Conservation (phyloP, 2,888 invertebrate species). For the Hypercompe scribonia region DNA sequence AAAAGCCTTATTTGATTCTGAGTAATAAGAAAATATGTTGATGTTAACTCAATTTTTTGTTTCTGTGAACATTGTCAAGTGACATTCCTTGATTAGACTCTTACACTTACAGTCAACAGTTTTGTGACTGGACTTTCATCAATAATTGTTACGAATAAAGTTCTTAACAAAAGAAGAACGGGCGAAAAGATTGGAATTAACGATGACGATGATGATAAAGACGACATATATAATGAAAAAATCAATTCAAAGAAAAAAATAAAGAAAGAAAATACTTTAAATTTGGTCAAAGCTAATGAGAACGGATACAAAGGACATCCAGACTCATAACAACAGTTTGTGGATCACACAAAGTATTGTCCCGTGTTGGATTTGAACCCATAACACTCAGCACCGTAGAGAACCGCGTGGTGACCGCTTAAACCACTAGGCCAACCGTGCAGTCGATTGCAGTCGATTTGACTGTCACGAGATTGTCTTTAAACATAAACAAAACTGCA, state of each 20-base stretch:
- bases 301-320: too few species aligned
- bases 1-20: slow-evolving; percentile 38
- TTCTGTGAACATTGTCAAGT: slow-evolving; percentile 14
- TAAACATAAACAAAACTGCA: neutral
- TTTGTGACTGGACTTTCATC: neutral
- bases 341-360: too few species aligned
- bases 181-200: neutral
- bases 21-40: slow-evolving; percentile 36
- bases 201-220: neutral
- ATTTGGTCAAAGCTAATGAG: neutral
- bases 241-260: neutral
- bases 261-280: neutral
- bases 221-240: neutral
- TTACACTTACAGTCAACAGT: neutral
- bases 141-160: too few species aligned
- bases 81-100: neutral
- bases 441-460: too few species aligned
- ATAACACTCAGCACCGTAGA: too few species aligned
- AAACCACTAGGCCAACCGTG: too few species aligned
- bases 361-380: too few species aligned
- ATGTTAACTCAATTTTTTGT: slow-evolving; percentile 34
- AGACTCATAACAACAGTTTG: too few species aligned
- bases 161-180: too few species aligned
- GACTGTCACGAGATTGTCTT: too few species aligned
- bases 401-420: too few species aligned